A percentile compares a stretch with the other conserved stretches of the same genome.
These are phyloP conservation scores for Crotalus tigris DNA, from an alignment of 2,113 vertebrate species.

Conservation along the genomic window DNA sequence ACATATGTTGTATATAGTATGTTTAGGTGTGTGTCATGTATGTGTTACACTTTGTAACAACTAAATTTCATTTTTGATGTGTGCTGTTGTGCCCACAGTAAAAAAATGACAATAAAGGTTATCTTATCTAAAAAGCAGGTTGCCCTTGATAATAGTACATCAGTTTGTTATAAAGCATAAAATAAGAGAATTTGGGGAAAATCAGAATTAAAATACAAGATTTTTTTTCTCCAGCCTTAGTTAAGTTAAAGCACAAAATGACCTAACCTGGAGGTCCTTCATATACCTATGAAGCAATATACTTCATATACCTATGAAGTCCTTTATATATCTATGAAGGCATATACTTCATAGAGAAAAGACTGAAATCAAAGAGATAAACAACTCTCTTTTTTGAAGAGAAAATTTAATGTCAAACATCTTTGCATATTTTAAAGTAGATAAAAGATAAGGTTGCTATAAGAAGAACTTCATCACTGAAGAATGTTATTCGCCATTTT, in stretches of 20 bases:
- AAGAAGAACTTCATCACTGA: not conserved
- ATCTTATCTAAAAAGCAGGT: slow-evolving; percentile 16
- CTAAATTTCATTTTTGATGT: too few species aligned
- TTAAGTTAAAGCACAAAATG: slow-evolving; percentile 36
- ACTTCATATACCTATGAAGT: not conserved
- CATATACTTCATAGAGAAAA: not conserved
- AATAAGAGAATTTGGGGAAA: slow-evolving; percentile 62
- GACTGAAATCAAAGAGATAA: slow-evolving; percentile 24
- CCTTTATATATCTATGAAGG: not conserved
- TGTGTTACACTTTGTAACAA: too few species aligned
- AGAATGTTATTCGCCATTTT: not conserved
- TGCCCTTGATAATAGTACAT: slow-evolving; percentile 53
- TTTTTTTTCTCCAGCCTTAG: slow-evolving; percentile 47
- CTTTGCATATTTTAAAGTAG: not conserved
- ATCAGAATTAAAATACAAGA: slow-evolving; percentile 61
- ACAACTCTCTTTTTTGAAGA: slow-evolving; percentile 9
- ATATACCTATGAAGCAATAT: not conserved
- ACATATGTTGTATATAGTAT: too few species aligned
- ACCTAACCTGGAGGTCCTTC: not conserved
- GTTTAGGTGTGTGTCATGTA: too few species aligned
- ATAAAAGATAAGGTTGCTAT: not conserved
- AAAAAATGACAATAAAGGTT: too few species aligned
- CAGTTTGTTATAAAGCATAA: slow-evolving; percentile 55
- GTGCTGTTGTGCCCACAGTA: too few species aligned
- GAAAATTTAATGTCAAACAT: slow-evolving; percentile 1